Evolutionary conservation across 2,113 vertebrate species (phyloP).

Genomic region (Tragelaphus strepsiceros): DNA sequence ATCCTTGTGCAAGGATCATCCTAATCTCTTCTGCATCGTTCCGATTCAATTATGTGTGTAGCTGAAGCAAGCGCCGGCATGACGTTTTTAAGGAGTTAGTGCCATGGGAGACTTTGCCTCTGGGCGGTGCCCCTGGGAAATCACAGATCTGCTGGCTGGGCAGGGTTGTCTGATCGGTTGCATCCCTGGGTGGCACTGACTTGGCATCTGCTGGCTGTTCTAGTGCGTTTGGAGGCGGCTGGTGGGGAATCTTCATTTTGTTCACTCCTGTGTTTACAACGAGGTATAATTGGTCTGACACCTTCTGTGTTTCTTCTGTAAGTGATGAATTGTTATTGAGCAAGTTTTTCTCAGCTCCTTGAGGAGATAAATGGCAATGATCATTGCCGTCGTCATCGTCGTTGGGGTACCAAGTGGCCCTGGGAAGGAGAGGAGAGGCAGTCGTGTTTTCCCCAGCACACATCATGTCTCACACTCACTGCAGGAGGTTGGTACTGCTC

Average conservation of each 20-base stretch:
- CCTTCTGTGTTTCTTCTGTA: background rate
- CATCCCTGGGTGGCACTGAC: background rate
- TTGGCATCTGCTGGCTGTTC: background rate
- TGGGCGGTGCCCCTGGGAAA: background rate
- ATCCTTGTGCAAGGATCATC: background rate
- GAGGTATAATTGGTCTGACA: slow-evolving; percentile 9
- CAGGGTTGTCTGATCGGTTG: background rate
- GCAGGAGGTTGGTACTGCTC: background rate
- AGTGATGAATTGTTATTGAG: background rate
- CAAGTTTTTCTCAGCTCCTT: slow-evolving; percentile 1
- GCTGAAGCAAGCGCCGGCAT: accelerated
- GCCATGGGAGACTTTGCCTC: background rate
- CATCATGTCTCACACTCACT: background rate
- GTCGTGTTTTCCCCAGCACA: too few relatives aligned
- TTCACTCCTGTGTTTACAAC: background rate
- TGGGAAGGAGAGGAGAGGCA: background rate
- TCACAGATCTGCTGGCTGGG: background rate
- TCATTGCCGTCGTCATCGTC: accelerated
- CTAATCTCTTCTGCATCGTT: background rate
- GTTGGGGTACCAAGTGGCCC: background rate
- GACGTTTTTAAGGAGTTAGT: background rate
- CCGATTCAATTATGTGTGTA: background rate
- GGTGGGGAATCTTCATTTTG: background rate
- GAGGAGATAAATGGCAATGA: background rate
- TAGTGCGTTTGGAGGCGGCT: accelerated